Conservation (phyloP, 1,140 invertebrate genomes). For the roundworm (Caenorhabditis elegans) region WBcel235 BX284602.5:11746501-11747000, state of each 20-base stretch:
- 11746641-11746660: no score
- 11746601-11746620: no score
- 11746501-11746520: no score
- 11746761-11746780: conserved; percentile 13
- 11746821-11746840: not conserved
- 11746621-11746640: no score
- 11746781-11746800: not conserved
- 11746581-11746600: no score
- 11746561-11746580: no score
- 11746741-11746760: conserved; percentile 5
- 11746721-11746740: not conserved
- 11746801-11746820: conserved; percentile 25
- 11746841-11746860: conserved; percentile 30
- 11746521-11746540: no score
- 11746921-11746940: conserved; percentile 4
- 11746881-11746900: conserved; percentile 12
- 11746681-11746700: no score
- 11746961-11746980: not conserved
- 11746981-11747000: not conserved
- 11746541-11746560: no score
- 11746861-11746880: conserved; percentile 17
- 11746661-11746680: no score
- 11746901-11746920: conserved; percentile 27
- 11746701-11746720: no score
- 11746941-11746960: not conserved